Evolutionary conservation across 2,888 invertebrate species (phyloP), one percentile per base, ranked within the genome.

Genomic region (Meta bourneti): DNA sequence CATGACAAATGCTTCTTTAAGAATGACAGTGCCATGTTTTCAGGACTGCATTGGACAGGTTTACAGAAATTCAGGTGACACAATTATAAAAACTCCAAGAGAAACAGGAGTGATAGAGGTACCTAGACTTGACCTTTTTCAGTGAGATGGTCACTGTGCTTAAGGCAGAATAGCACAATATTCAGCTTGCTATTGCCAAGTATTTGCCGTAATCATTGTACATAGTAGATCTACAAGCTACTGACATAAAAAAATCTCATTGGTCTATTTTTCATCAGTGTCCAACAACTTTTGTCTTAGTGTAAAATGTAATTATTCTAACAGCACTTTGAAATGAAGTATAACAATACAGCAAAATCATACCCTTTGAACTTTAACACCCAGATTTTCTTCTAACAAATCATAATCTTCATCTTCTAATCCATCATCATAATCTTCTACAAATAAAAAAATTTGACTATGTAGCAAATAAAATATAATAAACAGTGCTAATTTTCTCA

Each of bases 371-470:
- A 99, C 97, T 96, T 98, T 98, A 1, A 98, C 97, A 93, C 99
- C 99, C 94, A 99, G 96, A 96, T 99, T 99, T 95, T 99, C 99
- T 95, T 99, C 99, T 94, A 99, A 97, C 74, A 99, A 96, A 95
- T 99, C 99, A 95, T 98, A 98, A 96, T 99, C 99, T 94, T 99
- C 99, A 94, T 99, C 99, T 95, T 99, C 99, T 34, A 99, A 95
- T 86, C 98, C 97, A 94, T 97, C 97, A 94, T 97, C 97, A 94
- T 98, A 98, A 61, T 94, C 94, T 75, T 94, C 94, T 93, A 71
- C 2, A 90, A 48, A 49, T 9, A 20, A 81, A 13, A 34, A 61
- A 61, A 9, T 61, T 34, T 34, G 34, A 34, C 4, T 61, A 16
- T 8, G 11, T 61, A 9, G 16, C 9, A 51, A 34, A 34, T 69